Evolutionary conservation across 2,888 invertebrate species (phyloP), one percentile per base, ranked within the genome.

Genomic region (Rotaria sp.): DNA sequence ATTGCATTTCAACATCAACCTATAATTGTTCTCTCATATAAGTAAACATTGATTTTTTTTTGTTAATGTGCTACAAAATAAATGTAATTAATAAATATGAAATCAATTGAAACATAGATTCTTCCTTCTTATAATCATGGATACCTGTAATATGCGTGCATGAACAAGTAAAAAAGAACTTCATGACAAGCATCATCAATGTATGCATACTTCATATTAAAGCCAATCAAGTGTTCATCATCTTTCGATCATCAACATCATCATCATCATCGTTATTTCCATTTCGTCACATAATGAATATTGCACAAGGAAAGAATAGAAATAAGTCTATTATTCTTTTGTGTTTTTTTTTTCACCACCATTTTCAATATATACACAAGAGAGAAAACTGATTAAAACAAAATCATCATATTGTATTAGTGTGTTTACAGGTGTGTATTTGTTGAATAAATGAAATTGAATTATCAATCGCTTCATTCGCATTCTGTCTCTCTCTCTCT

Each of bases 401-500:
- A 67, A 67, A 67, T 67, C 67, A 67, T 67, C 30, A 30, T 18
- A 67, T 67, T 67, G 35, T 30, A 35, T 67, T 55, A n/a, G 59
- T 18, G 35, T 67, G 67, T 67, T 67, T 67, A 67, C 67, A 67
- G 67, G 67, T 67, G 67, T 67, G 13, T 35, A 67, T 67, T 67
- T 67, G 35, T 67, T 67, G 67, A 50, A 50, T 50, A 50, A 67
- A 67, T 35, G 67, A 67, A 67, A 67, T 67, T 67, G 67, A 67
- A 67, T 67, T 67, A 67, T 30, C 67, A 67, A 67, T 67, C 67
- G 30, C 30, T 67, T 67, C 67, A 15, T n/a, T n/a, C n/a, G n/a
- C n/a, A n/a, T n/a, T n/a, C n/a, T n/a, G n/a, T n/a, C n/a, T n/a
- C n/a, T n/a, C 50, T 18, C 18, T 50, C 4, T 30, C 18, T 26